Evolutionary conservation across 2,888 invertebrate species (phyloP).

Genomic region (Tridacna crocea): DNA sequence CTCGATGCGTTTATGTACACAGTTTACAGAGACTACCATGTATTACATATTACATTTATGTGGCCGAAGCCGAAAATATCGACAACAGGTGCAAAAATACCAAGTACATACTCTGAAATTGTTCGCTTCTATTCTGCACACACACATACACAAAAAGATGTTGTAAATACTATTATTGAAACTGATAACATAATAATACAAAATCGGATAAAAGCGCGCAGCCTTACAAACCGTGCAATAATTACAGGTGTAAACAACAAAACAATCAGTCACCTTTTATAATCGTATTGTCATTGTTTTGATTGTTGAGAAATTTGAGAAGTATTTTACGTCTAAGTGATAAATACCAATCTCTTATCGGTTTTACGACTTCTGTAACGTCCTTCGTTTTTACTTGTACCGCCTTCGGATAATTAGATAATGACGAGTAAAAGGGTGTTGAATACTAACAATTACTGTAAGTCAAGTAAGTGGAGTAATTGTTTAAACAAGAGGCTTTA

Average conservation of each 20-base stretch:
- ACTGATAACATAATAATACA: no score
- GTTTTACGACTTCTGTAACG: slow-evolving; percentile 14
- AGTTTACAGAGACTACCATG: no score
- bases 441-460: slow-evolving; percentile 9
- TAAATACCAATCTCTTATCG: slow-evolving; percentile 15
- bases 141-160: no score
- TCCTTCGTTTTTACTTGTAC: slow-evolving; percentile 18
- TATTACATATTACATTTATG: no score
- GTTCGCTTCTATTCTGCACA: no score
- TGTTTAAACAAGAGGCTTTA: slow-evolving; percentile 17
- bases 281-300: not conserved
- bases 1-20: no score
- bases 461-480: slow-evolving; percentile 18
- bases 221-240: not conserved
- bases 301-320: slow-evolving; percentile 8
- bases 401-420: slow-evolving; percentile 14
- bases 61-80: no score
- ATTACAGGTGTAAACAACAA: not conserved
- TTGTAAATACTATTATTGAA: no score
- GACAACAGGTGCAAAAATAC: no score
- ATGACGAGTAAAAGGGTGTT: slow-evolving; percentile 21
- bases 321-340: slow-evolving; percentile 8
- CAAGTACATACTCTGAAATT: no score
- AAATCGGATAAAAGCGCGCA: not conserved
- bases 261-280: not conserved